Percentiles rank a stretch among this genome's conserved stretches.
phyloP scores from a whole-genome alignment of 2,113 vertebrate genomes.

The Pluvianellus socialis region DNA sequence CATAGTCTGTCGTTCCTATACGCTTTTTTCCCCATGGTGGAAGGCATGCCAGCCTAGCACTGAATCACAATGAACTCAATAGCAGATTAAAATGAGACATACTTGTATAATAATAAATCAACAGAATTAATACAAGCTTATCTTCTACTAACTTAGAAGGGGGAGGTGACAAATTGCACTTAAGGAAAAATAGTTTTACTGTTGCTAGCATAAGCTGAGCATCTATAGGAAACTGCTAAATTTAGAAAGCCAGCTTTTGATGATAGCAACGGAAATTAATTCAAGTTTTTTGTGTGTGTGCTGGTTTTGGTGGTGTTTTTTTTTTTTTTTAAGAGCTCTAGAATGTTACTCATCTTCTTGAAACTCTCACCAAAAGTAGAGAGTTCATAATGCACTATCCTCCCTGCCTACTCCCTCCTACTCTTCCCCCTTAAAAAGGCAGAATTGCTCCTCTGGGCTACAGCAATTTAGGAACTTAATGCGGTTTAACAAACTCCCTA shows the following conservation, averaged over 20 bases:
- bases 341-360: constrained; percentile 40
- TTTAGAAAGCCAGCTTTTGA: constrained; percentile 11
- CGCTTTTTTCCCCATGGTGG: neutral
- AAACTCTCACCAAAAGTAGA: constrained; percentile 38
- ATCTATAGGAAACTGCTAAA: constrained; percentile 37
- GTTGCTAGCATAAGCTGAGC: neutral
- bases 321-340: neutral
- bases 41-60: neutral
- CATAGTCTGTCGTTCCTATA: neutral
- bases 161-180: constrained; percentile 38
- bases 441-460: constrained; percentile 38
- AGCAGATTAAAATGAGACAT: neutral
- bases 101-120: neutral
- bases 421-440: constrained; percentile 39
- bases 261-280: constrained; percentile 50
- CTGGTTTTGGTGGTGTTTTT: neutral
- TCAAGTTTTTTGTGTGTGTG: constrained; percentile 6
- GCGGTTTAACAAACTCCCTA: constrained; percentile 60
- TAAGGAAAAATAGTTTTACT: constrained; percentile 50
- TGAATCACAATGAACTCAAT: neutral
- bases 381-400: neutral
- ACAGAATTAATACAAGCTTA: neutral
- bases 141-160: neutral
- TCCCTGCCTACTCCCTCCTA: constrained; percentile 20
- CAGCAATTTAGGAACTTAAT: constrained; percentile 51